Conservation (phyloP, 2,888 invertebrate genomes). For the Horisme vitalbata region DNA sequence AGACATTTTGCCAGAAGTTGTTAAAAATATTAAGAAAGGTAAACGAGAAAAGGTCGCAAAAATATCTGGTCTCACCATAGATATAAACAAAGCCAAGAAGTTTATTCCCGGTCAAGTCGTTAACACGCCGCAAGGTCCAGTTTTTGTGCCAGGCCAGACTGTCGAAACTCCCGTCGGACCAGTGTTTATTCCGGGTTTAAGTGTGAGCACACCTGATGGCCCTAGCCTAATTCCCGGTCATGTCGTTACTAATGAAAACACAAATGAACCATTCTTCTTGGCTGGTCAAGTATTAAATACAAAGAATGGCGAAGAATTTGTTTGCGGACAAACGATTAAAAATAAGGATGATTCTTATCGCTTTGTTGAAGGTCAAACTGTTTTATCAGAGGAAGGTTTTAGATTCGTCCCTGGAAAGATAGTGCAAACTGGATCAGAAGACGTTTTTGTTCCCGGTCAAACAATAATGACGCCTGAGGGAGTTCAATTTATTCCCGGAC, state of each 20-base stretch:
- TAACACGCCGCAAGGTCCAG: slow-evolving; percentile 86
- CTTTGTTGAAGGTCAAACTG: slow-evolving; percentile 85
- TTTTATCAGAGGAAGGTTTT: slow-evolving; percentile 83
- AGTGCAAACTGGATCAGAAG: slow-evolving; percentile 70
- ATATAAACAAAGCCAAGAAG: slow-evolving; percentile 86
- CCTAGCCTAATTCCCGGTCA: slow-evolving; percentile 89
- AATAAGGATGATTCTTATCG: slow-evolving; percentile 79
- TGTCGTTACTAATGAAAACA: slow-evolving; percentile 83
- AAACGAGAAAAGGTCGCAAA: slow-evolving; percentile 83
- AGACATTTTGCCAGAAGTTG: slow-evolving; percentile 84
- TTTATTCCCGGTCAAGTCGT: slow-evolving; percentile 89
- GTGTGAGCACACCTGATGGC: slow-evolving; percentile 86
- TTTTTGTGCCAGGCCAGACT: slow-evolving; percentile 90
- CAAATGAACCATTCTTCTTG: slow-evolving; percentile 85
- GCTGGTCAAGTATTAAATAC: slow-evolving; percentile 87
- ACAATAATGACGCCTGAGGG: slow-evolving; percentile 83
- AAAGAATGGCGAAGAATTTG: slow-evolving; percentile 79
- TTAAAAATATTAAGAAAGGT: slow-evolving; percentile 84
- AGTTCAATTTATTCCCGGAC: slow-evolving; percentile 85
- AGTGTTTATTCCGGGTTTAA: slow-evolving; percentile 88
- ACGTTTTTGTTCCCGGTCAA: slow-evolving; percentile 84
- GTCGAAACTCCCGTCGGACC: slow-evolving; percentile 86
- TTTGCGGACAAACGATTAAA: slow-evolving; percentile 85
- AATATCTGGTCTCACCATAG: slow-evolving; percentile 85
- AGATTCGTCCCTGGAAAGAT: slow-evolving; percentile 85